Evolutionary conservation across 1,140 invertebrate species (phyloP).

Genomic region (Rhagoletis pomonella): DNA sequence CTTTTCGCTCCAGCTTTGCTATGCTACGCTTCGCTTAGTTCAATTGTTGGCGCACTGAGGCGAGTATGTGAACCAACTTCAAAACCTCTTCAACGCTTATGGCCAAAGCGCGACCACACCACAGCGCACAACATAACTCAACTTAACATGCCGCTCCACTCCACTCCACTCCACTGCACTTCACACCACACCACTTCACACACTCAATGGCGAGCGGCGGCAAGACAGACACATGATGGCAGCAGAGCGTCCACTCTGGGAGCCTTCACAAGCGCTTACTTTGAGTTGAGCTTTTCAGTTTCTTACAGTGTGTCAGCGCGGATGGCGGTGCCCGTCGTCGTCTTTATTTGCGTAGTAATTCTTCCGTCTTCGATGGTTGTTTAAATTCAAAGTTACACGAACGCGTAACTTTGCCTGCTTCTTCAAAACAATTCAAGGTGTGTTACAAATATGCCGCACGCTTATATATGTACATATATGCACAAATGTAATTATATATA

Average conservation of each 20-base stretch:
- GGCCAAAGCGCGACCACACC: constrained; percentile 40
- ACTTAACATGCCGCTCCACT: neutral
- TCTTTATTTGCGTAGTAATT: neutral
- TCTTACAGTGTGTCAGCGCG: constrained; percentile 41
- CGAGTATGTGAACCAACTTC: neutral
- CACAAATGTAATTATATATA: neutral
- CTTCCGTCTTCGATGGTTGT: neutral
- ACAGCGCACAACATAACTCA: neutral
- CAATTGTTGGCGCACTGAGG: constrained; percentile 1
- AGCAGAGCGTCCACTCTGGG: neutral
- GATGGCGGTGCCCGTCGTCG: neutral
- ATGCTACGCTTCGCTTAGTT: neutral
- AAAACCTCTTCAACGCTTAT: constrained; percentile 23
- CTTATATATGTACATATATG: neutral
- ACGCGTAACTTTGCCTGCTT: neutral
- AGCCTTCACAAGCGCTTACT: constrained; percentile 20
- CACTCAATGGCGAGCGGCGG: neutral
- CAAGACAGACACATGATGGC: neutral
- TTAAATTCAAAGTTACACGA: neutral
- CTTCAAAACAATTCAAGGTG: neutral
- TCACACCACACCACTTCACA: neutral
- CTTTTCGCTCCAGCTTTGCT: neutral
- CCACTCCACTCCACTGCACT: neutral
- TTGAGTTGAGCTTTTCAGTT: constrained; percentile 42
- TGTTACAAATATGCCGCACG: neutral